These are phyloP conservation scores for Lamprologus ornatipinnis DNA, from an alignment of 2,113 vertebrate genomes.

Conservation along the genomic window DNA sequence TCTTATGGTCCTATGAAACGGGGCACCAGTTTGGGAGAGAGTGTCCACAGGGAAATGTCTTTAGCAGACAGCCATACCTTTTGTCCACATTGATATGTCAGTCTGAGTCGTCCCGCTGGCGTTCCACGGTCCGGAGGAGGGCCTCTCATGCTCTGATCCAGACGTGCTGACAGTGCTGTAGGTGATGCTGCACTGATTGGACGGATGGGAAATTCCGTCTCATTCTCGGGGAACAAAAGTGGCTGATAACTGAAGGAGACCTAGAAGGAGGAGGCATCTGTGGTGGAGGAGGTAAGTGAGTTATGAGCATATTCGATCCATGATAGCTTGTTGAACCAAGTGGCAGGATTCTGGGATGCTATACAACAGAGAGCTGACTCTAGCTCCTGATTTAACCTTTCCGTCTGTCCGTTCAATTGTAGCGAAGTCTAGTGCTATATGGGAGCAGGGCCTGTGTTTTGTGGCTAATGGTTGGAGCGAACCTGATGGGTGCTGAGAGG, in stretches of 20 bases:
- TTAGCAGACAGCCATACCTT: not conserved
- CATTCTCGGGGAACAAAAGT: not conserved
- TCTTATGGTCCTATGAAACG: not conserved
- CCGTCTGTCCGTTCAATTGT: not conserved
- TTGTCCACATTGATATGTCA: not conserved
- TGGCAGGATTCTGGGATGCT: not conserved
- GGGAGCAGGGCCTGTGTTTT: accelerated
- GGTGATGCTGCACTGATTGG: not conserved
- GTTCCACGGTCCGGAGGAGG: not conserved
- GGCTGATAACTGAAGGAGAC: not conserved
- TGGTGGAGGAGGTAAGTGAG: not conserved
- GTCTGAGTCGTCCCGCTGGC: not conserved
- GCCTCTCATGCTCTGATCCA: not conserved
- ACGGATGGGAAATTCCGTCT: not conserved
- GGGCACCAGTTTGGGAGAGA: not conserved
- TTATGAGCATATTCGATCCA: not conserved
- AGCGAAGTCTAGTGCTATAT: not conserved
- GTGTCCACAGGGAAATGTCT: not conserved
- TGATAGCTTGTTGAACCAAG: not conserved
- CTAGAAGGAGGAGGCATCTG: not conserved
- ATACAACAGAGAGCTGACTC: not conserved
- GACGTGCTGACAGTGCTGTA: not conserved
- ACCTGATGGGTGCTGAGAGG: not conserved
- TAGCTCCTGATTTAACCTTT: not conserved
- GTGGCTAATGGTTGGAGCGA: not conserved